A percentile compares a stretch with the other conserved stretches of the same genome.
phyloP scores from a whole-genome alignment of 2,888 invertebrate species.

The Mallateleia sp. region DNA sequence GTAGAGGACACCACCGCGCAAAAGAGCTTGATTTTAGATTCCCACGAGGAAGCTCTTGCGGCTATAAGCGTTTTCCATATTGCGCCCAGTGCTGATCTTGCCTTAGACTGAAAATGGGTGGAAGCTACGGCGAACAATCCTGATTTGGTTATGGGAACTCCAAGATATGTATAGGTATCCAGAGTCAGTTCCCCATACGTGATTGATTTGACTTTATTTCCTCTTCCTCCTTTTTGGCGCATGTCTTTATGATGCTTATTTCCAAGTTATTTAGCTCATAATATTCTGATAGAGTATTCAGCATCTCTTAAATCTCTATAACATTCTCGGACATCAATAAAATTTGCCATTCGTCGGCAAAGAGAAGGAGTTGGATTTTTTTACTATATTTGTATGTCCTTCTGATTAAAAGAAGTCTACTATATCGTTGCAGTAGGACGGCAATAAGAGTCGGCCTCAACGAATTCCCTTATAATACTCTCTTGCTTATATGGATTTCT shows the following conservation, averaged over 20 bases:
- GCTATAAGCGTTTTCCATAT: slow-evolving; percentile 40
- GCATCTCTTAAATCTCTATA: not conserved
- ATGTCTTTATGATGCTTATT: slow-evolving; percentile 40
- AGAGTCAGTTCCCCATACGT: not conserved
- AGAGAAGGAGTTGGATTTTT: too few species aligned
- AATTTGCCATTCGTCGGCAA: too few species aligned
- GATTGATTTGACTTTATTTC: not conserved
- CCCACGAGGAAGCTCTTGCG: slow-evolving; percentile 13
- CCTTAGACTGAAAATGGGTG: slow-evolving; percentile 5
- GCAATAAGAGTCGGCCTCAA: too few species aligned
- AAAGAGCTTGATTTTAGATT: slow-evolving; percentile 28
- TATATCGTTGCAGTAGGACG: slow-evolving; percentile 2
- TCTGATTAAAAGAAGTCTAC: too few species aligned
- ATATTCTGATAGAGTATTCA: slow-evolving; percentile 28
- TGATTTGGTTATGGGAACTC: slow-evolving; percentile 43
- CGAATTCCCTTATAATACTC: slow-evolving; percentile 8
- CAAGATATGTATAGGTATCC: slow-evolving; percentile 35
- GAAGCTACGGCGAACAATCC: slow-evolving; percentile 32
- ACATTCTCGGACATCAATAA: too few species aligned
- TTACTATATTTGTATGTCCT: too few species aligned
- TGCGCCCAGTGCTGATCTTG: slow-evolving; percentile 15
- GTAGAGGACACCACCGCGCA: slow-evolving; percentile 18
- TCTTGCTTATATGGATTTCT: not conserved
- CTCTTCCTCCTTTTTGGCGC: slow-evolving; percentile 44
- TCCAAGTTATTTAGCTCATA: slow-evolving; percentile 38